Percentiles rank a stretch among this genome's conserved stretches.
Conservation (phyloP, 2,888 invertebrate species). For the Sphecodes monilicornis region DNA sequence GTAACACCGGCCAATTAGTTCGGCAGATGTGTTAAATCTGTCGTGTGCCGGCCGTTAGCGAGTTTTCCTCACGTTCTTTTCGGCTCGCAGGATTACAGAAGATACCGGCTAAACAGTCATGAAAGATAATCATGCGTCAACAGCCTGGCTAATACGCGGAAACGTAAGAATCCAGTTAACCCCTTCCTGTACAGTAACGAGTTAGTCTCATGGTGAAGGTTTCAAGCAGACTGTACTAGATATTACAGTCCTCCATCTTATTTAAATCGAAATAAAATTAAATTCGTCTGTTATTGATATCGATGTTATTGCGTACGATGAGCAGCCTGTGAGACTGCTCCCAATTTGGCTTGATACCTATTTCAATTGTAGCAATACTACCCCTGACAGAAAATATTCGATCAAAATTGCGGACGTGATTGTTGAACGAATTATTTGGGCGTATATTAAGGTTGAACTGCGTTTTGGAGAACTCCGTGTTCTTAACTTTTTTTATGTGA, state of each 20-base stretch:
- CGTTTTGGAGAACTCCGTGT: too few relatives aligned
- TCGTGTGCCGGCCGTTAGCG: slow-evolving; percentile 68
- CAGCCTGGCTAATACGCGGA: slow-evolving; percentile 59
- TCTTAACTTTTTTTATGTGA: too few relatives aligned
- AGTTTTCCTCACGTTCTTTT: slow-evolving; percentile 47
- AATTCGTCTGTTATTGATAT: too few relatives aligned
- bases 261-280: too few relatives aligned
- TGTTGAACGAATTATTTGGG: too few relatives aligned
- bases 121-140: slow-evolving; percentile 65
- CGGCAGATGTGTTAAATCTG: slow-evolving; percentile 79
- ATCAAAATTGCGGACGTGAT: too few relatives aligned
- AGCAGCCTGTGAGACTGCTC: too few relatives aligned
- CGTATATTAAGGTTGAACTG: too few relatives aligned
- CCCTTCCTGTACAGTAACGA: neutral
- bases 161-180: slow-evolving; percentile 33
- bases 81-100: slow-evolving; percentile 15
- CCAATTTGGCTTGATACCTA: neutral
- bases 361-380: neutral
- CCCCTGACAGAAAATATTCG: neutral
- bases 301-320: too few relatives aligned
- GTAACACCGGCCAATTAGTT: slow-evolving; percentile 77
- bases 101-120: slow-evolving; percentile 34
- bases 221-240: neutral
- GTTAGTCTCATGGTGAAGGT: neutral
- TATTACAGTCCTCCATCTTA: neutral